phyloP scores from a whole-genome alignment of 2,888 invertebrate genomes.

The Allacma fusca region DNA sequence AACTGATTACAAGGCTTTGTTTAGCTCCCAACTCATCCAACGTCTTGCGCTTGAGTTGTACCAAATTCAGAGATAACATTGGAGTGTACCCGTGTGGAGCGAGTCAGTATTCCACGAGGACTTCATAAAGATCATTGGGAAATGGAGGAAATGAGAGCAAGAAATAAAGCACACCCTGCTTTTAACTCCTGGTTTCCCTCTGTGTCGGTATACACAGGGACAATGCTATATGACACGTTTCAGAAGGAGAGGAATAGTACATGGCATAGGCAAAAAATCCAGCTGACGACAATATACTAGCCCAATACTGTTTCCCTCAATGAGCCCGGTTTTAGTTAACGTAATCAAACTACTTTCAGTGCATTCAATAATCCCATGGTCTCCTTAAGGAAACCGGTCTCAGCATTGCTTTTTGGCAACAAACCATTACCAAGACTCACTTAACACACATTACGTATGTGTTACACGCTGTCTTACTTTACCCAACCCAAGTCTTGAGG shows the following conservation, averaged over 20 bases:
- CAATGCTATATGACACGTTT: too few relatives aligned
- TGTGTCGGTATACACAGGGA: background rate
- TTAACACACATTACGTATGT: constrained; percentile 9
- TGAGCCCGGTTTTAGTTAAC: background rate
- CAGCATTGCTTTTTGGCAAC: background rate
- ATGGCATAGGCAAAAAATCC: background rate
- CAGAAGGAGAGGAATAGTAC: too few relatives aligned
- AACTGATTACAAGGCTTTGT: too few relatives aligned
- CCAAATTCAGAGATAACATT: too few relatives aligned
- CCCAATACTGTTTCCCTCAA: background rate
- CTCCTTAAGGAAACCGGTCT: constrained; percentile 13
- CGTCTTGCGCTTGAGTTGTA: too few relatives aligned
- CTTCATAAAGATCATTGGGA: too few relatives aligned
- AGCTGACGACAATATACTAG: constrained; percentile 19
- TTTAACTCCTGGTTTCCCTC: background rate
- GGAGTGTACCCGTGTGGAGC: too few relatives aligned
- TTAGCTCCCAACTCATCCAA: too few relatives aligned
- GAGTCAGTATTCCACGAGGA: too few relatives aligned
- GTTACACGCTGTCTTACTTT: background rate
- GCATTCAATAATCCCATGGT: background rate
- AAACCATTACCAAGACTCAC: background rate
- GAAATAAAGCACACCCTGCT: background rate
- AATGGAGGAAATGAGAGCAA: background rate
- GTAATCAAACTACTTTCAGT: constrained; percentile 23
- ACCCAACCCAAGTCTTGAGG: background rate